Evolutionary conservation across 2,888 invertebrate genomes (phyloP).

Genomic region (Sminthurinus aureus): DNA sequence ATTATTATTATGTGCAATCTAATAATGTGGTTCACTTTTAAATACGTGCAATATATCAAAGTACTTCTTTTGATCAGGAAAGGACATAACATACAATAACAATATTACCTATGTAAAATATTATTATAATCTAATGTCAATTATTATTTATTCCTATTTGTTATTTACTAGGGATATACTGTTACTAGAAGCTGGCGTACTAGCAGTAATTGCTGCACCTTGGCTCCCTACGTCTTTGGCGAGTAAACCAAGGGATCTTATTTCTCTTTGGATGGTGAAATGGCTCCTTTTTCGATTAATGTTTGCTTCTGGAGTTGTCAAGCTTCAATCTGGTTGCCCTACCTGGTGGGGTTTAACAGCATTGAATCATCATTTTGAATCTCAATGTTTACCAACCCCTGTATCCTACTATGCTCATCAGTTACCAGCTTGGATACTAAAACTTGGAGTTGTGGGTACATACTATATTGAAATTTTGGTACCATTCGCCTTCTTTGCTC

Average conservation of each 20-base stretch:
- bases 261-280: constrained; percentile 73
- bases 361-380: constrained; percentile 74
- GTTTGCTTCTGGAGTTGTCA: constrained; percentile 76
- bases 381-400: constrained; percentile 77
- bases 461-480: constrained; percentile 73
- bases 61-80: too few species aligned
- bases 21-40: too few species aligned
- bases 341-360: constrained; percentile 82
- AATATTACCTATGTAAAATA: background rate
- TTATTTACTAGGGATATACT: constrained; percentile 71
- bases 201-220: constrained; percentile 75
- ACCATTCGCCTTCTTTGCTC: constrained; percentile 77
- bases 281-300: constrained; percentile 78
- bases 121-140: background rate
- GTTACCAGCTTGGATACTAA: constrained; percentile 73
- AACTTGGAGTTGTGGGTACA: constrained; percentile 69
- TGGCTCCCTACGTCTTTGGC: constrained; percentile 63
- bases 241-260: constrained; percentile 64
- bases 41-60: too few species aligned
- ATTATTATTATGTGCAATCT: background rate
- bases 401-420: constrained; percentile 77
- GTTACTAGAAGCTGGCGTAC: constrained; percentile 76
- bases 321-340: constrained; percentile 75
- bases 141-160: background rate
- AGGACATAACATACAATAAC: too few species aligned